Evolutionary conservation across 92 coral and sea anemone genomes (phyloP).

Genomic region (Epizoanthus stellaris): DNA sequence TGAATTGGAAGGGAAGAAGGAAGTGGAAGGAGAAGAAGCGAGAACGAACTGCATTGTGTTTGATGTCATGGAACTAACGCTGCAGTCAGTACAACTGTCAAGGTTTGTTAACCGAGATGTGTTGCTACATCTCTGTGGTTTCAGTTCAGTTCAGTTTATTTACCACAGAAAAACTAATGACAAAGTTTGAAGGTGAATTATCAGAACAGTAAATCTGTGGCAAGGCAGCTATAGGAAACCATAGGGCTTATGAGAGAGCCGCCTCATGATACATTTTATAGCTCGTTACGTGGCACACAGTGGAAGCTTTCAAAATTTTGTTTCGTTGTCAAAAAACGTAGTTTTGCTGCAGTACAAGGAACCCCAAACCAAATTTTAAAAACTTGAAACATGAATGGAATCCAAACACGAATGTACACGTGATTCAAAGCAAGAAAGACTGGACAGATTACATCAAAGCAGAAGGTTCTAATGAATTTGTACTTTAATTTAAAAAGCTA

Average conservation of each 20-base stretch:
- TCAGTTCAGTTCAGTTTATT: background rate
- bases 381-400: background rate
- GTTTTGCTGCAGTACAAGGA: no score
- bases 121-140: background rate
- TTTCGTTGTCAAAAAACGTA: no score
- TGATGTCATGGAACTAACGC: conserved; percentile 84
- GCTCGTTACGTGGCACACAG: no score
- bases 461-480: background rate
- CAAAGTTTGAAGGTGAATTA: no score
- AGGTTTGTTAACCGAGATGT: conserved; percentile 60
- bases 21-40: conserved; percentile 4
- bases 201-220: no score
- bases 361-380: no score
- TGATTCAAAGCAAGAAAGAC: background rate
- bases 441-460: background rate
- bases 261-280: no score
- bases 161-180: no score
- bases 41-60: conserved; percentile 48
- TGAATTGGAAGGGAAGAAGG: conserved; percentile 24
- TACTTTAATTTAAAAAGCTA: no score
- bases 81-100: conserved; percentile 94
- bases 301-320: no score
- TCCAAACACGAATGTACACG: background rate
- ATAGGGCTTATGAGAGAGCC: no score
- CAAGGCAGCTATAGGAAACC: no score